Evolutionary conservation across 2,113 vertebrate species (phyloP).

Genomic region (Diphyllodes magnificus): DNA sequence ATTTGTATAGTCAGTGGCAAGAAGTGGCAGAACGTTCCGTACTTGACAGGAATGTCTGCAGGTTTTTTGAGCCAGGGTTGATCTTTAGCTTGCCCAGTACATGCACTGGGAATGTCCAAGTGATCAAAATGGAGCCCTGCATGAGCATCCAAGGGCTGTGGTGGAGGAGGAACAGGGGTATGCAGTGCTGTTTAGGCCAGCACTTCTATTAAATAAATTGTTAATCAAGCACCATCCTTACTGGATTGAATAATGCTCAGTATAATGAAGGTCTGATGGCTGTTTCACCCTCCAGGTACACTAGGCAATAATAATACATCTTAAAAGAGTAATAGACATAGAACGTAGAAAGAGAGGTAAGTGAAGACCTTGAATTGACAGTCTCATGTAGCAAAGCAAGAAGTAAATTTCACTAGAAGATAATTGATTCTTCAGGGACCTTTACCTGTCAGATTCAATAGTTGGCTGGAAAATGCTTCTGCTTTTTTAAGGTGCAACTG

Average conservation of each 20-base stretch:
- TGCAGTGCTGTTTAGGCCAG: neutral
- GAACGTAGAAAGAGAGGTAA: neutral
- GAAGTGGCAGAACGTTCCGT: neutral
- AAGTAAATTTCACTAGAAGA: neutral
- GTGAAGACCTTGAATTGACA: constrained; percentile 2
- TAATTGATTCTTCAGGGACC: constrained; percentile 15
- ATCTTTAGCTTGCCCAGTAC: neutral
- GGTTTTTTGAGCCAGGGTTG: neutral
- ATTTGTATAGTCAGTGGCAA: neutral
- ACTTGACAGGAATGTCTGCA: neutral
- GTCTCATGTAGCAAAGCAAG: neutral
- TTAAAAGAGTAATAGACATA: neutral
- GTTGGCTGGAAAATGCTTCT: neutral
- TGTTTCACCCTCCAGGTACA: neutral
- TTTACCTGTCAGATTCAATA: neutral
- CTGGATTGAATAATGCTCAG: neutral
- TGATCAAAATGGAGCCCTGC: neutral
- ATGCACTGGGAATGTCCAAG: neutral
- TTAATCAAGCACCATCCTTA: neutral
- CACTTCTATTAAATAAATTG: neutral
- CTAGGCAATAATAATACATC: neutral
- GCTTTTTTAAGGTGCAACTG: neutral
- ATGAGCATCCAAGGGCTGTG: neutral
- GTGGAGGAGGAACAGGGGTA: neutral
- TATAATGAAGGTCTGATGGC: neutral